phyloP scores from a whole-genome alignment of 2,113 vertebrate genomes.

The Solea solea region DNA sequence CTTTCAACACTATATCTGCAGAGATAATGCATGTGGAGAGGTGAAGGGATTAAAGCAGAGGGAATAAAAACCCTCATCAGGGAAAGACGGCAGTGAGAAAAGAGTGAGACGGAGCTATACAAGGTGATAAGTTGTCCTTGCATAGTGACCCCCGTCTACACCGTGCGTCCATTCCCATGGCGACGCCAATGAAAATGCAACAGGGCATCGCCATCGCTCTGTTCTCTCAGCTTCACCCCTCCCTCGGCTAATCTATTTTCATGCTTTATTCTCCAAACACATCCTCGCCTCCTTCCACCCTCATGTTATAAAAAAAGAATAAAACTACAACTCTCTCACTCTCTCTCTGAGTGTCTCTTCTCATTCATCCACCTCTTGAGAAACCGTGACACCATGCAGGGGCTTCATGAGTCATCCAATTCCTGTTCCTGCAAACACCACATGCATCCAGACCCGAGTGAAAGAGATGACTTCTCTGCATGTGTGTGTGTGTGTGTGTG shows the following conservation, averaged over 20 bases:
- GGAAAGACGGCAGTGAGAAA: constrained; percentile 7
- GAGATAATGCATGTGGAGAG: neutral
- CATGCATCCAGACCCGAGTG: constrained; percentile 27
- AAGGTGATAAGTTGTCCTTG: constrained; percentile 54
- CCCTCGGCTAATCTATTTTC: constrained; percentile 43
- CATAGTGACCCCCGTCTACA: constrained; percentile 34
- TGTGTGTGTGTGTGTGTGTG: neutral
- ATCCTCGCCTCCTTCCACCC: constrained; percentile 26
- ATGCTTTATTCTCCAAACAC: constrained; percentile 50
- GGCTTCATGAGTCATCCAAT: constrained; percentile 70
- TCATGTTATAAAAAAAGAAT: constrained; percentile 26
- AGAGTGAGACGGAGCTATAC: constrained; percentile 27
- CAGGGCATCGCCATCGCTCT: constrained; percentile 5
- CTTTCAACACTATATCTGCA: neutral
- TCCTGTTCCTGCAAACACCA: constrained; percentile 61
- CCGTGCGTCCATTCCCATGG: constrained; percentile 43
- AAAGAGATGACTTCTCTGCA: constrained; percentile 35
- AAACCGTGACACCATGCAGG: constrained; percentile 53
- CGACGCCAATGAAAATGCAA: constrained; percentile 61
- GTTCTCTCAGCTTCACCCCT: constrained; percentile 5
- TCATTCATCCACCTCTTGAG: constrained; percentile 29
- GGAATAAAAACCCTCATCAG: neutral
- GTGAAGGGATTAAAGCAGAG: neutral
- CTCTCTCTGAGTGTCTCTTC: neutral
- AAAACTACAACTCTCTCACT: constrained; percentile 9